These are phyloP conservation scores for Panthera tigris DNA, from an alignment of 2,113 vertebrate species.

Conservation along the genomic window DNA sequence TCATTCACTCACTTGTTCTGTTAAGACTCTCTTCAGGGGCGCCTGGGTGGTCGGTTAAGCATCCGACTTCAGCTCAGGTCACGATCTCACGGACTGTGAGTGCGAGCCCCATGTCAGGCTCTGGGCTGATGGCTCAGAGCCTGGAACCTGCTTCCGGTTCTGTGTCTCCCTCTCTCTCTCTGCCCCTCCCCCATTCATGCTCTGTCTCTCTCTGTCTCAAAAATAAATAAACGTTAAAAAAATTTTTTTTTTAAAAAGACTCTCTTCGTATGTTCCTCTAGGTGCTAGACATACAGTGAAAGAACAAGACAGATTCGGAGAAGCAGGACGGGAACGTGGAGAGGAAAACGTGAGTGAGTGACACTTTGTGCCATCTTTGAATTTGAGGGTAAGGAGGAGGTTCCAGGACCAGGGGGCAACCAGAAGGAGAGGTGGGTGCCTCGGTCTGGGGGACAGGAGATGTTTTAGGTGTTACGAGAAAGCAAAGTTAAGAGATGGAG, in stretches of 20 bases:
- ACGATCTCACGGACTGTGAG: too few species aligned
- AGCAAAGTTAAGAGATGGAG: background rate
- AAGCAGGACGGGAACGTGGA: accelerated
- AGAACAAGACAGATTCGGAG: background rate
- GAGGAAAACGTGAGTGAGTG: too few species aligned
- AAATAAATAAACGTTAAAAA: too few species aligned
- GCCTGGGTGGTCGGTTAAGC: too few species aligned
- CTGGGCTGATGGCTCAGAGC: too few species aligned
- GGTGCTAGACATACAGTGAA: background rate
- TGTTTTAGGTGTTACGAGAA: background rate
- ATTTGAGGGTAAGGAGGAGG: background rate
- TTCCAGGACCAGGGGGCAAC: too few species aligned
- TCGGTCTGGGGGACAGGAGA: background rate
- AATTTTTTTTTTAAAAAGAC: accelerated
- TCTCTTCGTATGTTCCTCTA: background rate
- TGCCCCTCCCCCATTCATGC: too few species aligned
- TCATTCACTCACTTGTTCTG: background rate
- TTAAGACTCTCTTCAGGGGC: background rate
- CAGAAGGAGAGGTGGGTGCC: background rate
- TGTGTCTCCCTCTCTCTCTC: too few species aligned
- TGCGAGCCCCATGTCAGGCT: accelerated
- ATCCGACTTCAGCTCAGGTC: too few species aligned
- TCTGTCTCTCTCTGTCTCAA: too few species aligned
- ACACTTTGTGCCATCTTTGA: background rate
- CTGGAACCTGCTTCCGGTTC: too few species aligned